phyloP scores from a whole-genome alignment of 2,797 vertebrate genomes.

The Paramormyrops hopkinsi region DNA sequence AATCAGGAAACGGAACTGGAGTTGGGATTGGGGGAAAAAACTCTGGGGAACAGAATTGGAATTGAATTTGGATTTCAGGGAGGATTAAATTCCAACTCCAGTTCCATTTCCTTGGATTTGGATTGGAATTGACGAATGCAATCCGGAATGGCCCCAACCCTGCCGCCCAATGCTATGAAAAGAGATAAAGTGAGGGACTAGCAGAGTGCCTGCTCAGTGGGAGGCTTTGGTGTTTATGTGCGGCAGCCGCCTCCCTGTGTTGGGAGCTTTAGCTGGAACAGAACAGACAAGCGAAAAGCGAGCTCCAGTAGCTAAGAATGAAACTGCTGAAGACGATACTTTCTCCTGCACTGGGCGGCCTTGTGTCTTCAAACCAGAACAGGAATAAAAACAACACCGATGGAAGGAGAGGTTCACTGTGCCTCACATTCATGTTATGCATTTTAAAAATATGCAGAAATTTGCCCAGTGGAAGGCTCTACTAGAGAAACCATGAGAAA shows the following conservation, averaged over 20 bases:
- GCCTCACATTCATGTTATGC: not conserved
- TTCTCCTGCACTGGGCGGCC: not conserved
- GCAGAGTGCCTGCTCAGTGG: not conserved
- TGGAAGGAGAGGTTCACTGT: not conserved
- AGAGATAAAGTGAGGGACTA: not conserved
- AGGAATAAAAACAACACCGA: not conserved
- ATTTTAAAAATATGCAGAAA: not conserved
- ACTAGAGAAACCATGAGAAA: too few species aligned
- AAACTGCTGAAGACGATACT: constrained; percentile 8
- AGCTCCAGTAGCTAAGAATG: not conserved
- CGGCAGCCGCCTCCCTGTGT: not conserved
- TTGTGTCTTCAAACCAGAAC: not conserved
- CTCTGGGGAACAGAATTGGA: not conserved
- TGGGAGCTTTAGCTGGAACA: not conserved
- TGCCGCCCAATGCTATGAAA: not conserved
- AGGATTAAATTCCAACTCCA: not conserved
- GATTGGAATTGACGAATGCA: not conserved
- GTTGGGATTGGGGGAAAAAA: not conserved
- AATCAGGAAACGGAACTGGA: not conserved
- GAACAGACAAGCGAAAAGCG: not conserved
- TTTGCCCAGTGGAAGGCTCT: not conserved
- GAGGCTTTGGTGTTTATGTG: not conserved
- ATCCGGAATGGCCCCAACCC: not conserved
- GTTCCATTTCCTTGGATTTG: not conserved
- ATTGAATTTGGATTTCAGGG: not conserved